These are phyloP conservation scores for Acridotheres tristis DNA, from an alignment of 2,797 vertebrate species.

Conservation along the genomic window DNA sequence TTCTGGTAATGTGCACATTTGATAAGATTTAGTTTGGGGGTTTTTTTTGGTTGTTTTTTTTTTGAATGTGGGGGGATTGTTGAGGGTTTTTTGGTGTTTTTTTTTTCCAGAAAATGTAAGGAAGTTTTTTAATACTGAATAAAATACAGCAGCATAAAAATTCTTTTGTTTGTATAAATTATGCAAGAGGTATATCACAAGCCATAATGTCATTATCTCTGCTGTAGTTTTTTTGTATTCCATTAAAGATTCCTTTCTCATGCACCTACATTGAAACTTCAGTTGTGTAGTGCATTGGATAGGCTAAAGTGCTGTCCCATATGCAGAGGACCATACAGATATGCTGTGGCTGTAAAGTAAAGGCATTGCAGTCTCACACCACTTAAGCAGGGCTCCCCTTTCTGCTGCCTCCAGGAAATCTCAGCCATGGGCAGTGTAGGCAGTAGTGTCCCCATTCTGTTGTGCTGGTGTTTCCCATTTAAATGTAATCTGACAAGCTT, in stretches of 20 bases:
- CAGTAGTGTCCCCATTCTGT: neutral
- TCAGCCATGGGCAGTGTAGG: neutral
- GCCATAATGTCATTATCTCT: neutral
- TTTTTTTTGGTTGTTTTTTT: neutral
- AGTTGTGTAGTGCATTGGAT: neutral
- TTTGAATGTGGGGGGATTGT: fast-evolving
- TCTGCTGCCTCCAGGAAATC: neutral
- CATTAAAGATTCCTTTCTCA: neutral
- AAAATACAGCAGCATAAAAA: neutral
- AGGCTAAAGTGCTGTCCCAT: neutral
- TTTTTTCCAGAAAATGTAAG: fast-evolving
- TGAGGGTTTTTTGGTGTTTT: neutral
- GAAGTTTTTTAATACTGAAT: neutral
- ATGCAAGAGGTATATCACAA: neutral
- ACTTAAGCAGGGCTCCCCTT: neutral
- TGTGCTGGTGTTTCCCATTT: neutral
- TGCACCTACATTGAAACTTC: neutral
- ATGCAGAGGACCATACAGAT: fast-evolving
- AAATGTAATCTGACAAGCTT: neutral
- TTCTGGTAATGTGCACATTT: neutral
- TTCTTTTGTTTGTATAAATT: neutral
- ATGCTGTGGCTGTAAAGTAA: neutral
- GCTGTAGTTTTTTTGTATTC: neutral
- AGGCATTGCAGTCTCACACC: neutral
- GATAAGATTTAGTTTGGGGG: neutral